phyloP scores from a whole-genome alignment of 2,113 vertebrate genomes.

The Rhea pennata region DNA sequence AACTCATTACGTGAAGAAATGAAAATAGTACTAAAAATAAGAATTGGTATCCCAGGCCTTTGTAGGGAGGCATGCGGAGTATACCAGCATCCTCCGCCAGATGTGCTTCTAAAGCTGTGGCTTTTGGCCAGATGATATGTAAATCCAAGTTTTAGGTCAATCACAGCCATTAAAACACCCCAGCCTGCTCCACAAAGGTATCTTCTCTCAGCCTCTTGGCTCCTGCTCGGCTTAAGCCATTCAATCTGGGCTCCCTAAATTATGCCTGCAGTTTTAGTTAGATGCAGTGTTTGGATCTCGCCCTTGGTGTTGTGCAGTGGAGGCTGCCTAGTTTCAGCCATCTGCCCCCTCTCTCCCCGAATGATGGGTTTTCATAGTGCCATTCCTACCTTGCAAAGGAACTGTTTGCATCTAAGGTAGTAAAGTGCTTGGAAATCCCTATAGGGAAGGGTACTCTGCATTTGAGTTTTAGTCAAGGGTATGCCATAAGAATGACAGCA shows the following conservation, averaged over 20 bases:
- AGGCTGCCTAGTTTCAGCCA: background rate
- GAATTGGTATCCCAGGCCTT: conserved; percentile 13
- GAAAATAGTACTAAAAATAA: conserved; percentile 60
- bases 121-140: conserved; percentile 37
- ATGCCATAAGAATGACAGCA: background rate
- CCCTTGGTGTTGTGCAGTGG: background rate
- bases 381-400: background rate
- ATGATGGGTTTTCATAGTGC: background rate
- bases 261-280: background rate
- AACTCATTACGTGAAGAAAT: conserved; percentile 57
- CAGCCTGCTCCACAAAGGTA: background rate
- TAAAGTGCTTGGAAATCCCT: background rate
- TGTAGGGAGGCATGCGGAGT: background rate
- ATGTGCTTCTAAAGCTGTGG: background rate
- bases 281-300: background rate
- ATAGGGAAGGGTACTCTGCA: background rate
- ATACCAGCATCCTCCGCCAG: background rate
- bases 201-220: background rate
- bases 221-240: background rate
- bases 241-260: background rate
- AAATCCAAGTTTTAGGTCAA: background rate
- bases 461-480: background rate
- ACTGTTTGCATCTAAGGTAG: background rate
- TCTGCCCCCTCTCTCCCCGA: background rate
- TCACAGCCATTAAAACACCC: background rate